phyloP scores from a whole-genome alignment of 2,797 vertebrate genomes.

The Rhyacichthys aspro region DNA sequence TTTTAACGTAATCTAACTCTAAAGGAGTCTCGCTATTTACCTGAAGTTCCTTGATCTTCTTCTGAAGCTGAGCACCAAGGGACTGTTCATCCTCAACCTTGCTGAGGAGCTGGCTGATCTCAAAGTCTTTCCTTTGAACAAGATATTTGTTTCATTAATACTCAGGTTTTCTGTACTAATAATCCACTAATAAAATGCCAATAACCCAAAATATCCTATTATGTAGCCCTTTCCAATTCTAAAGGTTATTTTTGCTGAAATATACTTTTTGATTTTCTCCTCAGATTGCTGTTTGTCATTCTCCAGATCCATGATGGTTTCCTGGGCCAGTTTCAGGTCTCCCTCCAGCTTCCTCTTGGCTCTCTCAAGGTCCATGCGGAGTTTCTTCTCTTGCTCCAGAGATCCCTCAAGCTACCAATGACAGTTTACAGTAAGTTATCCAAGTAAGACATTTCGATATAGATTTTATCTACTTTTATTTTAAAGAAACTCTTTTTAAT shows the following conservation, averaged over 20 bases:
- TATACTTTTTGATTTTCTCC: constrained; percentile 86
- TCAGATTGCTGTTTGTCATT: constrained; percentile 83
- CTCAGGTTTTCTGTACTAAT: background rate
- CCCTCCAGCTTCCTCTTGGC: constrained; percentile 87
- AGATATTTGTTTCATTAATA: background rate
- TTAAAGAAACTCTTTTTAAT: too few species aligned
- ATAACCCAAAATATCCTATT: too few species aligned
- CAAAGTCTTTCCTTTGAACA: constrained; percentile 85
- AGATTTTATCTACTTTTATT: too few species aligned
- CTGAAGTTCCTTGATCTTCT: constrained; percentile 84
- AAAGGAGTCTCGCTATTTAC: constrained; percentile 31
- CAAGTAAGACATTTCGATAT: too few species aligned
- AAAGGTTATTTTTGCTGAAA: too few species aligned
- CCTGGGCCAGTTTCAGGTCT: constrained; percentile 85
- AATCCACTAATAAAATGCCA: too few species aligned
- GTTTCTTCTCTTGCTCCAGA: constrained; percentile 87
- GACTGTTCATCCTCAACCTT: constrained; percentile 86
- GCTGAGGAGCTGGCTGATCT: constrained; percentile 83
- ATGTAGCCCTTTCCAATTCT: too few species aligned
- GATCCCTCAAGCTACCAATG: constrained; percentile 80
- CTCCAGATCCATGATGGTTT: constrained; percentile 74
- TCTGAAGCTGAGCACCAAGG: constrained; percentile 69
- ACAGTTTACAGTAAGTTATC: background rate
- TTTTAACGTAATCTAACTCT: background rate
- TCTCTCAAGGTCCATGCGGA: constrained; percentile 83